Evolutionary conservation across 2,888 invertebrate species (phyloP), one percentile per base, ranked within the genome.

Genomic region (Tineola bisselliella): DNA sequence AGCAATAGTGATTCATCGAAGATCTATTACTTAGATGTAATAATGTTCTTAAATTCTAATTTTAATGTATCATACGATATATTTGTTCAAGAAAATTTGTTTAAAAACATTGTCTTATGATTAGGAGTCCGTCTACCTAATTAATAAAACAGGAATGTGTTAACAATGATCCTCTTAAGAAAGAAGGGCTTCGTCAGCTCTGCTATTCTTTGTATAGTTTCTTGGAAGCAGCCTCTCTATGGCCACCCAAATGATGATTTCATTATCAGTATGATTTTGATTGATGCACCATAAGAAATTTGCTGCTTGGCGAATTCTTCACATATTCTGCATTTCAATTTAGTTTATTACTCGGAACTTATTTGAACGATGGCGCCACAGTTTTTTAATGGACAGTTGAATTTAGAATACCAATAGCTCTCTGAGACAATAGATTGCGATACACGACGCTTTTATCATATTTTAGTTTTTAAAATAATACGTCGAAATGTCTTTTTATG

Each of bases 181-280:
- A 33, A 44, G 60, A 33, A 33, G 12, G 57, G 17, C 44, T 30
- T 48, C 13, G 63, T 17, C 31, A 13, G 38, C 59, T 33, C 13
- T 13, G 60, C 48, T 58, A 63, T 33, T 63, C 64, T 66, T 64
- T 72, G 72, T 74, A 75, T 77, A 66, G 73, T 68, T 86, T 86
- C 86, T 78, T 64, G 67, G 86, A 84, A 84, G 63, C 68, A 70
- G 70, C 72, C 76, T 77, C 77, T 84, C 82, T 84, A 86, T 81
- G 86, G 83, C 87, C 87, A 86, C 86, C 87, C 87, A 84, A 84
- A 84, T 86, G 86, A 86, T 87, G 86, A 84, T 86, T 86, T 86
- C 82, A 87, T 87, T 86, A 87, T 84, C 83, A 75, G 82, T 84
- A 86, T 86, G 84, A 86, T 87, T 86, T 87, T 87, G 87, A 87